Evolutionary conservation across 2,113 vertebrate species (phyloP).

Genomic region (Alexandromys fortis): DNA sequence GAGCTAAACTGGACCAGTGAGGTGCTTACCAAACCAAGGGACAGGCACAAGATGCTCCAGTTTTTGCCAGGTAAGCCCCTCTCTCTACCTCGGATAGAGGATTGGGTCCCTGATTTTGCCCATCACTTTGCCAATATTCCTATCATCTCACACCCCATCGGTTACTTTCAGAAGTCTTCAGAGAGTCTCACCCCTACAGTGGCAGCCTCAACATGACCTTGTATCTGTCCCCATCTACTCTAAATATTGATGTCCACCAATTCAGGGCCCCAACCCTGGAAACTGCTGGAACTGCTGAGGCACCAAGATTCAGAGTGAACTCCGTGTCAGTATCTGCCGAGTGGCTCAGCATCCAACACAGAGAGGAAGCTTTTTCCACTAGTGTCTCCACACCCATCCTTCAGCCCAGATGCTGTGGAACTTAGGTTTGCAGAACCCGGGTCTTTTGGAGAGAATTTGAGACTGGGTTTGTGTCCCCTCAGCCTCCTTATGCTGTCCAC

Average conservation of each 20-base stretch:
- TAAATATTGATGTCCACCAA: rapidly evolving
- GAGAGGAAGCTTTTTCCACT: rapidly evolving
- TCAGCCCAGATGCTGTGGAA: rapidly evolving
- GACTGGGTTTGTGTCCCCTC: too few relatives aligned
- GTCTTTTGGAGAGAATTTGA: too few relatives aligned
- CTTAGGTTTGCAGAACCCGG: neutral
- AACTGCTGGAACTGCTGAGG: rapidly evolving
- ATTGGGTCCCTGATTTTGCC: rapidly evolving
- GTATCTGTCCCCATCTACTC: rapidly evolving
- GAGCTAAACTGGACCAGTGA: rapidly evolving
- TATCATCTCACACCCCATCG: rapidly evolving
- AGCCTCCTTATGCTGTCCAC: too few relatives aligned
- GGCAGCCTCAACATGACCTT: rapidly evolving
- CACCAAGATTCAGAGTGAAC: too few relatives aligned
- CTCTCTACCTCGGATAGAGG: rapidly evolving
- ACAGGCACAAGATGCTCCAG: rapidly evolving
- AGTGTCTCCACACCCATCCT: rapidly evolving
- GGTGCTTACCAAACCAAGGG: rapidly evolving
- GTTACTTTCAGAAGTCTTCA: neutral
- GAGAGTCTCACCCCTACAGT: rapidly evolving
- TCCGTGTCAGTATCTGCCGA: rapidly evolving
- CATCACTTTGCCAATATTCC: rapidly evolving
- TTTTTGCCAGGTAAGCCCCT: rapidly evolving
- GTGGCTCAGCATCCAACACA: rapidly evolving
- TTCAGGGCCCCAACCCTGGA: rapidly evolving